Evolutionary conservation across 1,140 invertebrate genomes (phyloP), one percentile per base, ranked within the genome.

Genomic region (Caenorhabditis brenneri): DNA sequence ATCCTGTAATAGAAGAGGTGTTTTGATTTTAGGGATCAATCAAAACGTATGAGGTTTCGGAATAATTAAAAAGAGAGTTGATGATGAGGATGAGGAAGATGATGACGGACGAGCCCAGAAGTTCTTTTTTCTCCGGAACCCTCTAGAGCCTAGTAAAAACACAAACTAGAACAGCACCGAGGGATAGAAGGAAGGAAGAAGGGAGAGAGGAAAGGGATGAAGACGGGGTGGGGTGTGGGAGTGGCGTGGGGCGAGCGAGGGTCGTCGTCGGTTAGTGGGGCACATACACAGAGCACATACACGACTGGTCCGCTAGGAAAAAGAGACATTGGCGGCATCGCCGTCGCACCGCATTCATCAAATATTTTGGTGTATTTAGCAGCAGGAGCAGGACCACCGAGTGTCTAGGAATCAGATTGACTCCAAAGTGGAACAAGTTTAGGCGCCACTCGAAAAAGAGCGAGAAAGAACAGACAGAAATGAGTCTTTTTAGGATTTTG

Each of bases 311-410:
- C 65, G 65, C 29, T 74, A 74, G 65, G 65, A 74, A 74, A n/a
- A 74, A 42, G 65, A 74, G 65, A 74, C 65, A 74, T 74, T 74
- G 65, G 65, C 65, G 65, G 65, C 65, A 46, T 65, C 58, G 33
- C 29, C 29, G 65, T 42, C 36, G 65, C 65, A 74, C 65, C 65
- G 65, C 65, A 74, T 74, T 74, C 65, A 74, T 74, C 65, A 74
- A 74, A 74, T 74, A 74, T 74, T 74, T 74, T 74, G 65, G 65
- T 74, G 65, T 74, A 74, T 74, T 74, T 74, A 74, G 65, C 65
- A 74, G 65, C 5, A 42, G 65, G 36, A 74, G 65, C 65, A 74
- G 65, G 65, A 74, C 65, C 65, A 74, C 33, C 65, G 36, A 74
- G 65, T 36, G 58, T 42, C 65, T 22, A 42, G 36, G 36, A 74